These are phyloP conservation scores for Caenorhabditis imperialis DNA, from an alignment of 2,888 invertebrate species.

Conservation along the genomic window DNA sequence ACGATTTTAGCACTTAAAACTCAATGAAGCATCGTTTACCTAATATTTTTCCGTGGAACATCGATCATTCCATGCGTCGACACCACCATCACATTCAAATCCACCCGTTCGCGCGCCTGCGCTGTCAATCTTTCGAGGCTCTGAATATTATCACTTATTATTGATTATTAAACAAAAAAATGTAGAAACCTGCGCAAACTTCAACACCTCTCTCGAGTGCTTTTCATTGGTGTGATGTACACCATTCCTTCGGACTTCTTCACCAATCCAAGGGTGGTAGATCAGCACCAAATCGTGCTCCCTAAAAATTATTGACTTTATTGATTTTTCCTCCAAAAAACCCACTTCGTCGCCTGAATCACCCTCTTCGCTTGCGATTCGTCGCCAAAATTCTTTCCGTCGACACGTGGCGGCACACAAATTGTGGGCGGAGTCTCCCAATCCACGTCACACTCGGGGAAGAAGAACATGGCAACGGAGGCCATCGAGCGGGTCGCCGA, in stretches of 20 bases:
- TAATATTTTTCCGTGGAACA: constrained; percentile 58
- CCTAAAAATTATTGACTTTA: no score
- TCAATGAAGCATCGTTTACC: no score
- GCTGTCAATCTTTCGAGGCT: constrained; percentile 59
- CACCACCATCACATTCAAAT: constrained; percentile 67
- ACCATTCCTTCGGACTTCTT: constrained; percentile 57
- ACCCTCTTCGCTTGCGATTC: constrained; percentile 53
- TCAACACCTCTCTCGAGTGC: constrained; percentile 38
- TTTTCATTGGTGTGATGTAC: constrained; percentile 51
- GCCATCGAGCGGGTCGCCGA: constrained; percentile 57
- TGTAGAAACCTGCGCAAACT: constrained; percentile 54
- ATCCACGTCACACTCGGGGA: constrained; percentile 65
- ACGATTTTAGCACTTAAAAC: no score
- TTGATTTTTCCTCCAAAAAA: not conserved
- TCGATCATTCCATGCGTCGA: constrained; percentile 65
- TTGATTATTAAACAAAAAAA: no score
- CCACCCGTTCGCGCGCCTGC: constrained; percentile 62
- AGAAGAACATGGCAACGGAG: constrained; percentile 65
- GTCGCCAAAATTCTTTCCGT: constrained; percentile 55
- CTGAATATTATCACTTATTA: no score
- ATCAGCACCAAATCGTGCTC: constrained; percentile 62
- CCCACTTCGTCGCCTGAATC: constrained; percentile 60
- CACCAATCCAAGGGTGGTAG: constrained; percentile 60
- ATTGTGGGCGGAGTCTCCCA: constrained; percentile 51
- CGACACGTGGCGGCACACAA: constrained; percentile 57